A percentile compares a stretch with the other conserved stretches of the same genome.
These are phyloP conservation scores for Arremon brunneinucha DNA, from an alignment of 2,797 vertebrate genomes.

Conservation along the genomic window DNA sequence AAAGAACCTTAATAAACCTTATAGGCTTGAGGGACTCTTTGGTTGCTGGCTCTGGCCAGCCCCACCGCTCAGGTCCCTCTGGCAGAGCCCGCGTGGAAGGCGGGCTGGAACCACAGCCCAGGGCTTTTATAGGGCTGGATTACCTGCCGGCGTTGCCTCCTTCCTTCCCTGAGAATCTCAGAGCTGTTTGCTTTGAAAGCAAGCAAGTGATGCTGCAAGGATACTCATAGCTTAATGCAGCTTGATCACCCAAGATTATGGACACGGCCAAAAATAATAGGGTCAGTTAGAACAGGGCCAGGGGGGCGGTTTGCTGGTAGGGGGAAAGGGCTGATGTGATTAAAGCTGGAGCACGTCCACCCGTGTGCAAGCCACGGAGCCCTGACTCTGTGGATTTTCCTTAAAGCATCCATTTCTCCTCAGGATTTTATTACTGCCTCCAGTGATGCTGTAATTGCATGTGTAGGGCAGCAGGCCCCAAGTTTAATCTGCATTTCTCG, in stretches of 20 bases:
- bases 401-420: neutral
- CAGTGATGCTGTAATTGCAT: neutral
- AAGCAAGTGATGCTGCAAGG: conserved; percentile 21
- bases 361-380: neutral
- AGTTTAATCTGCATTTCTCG: conserved; percentile 11
- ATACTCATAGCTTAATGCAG: neutral
- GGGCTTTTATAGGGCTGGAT: conserved; percentile 46
- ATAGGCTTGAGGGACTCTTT: conserved; percentile 26
- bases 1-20: conserved; percentile 60
- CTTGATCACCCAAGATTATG: neutral
- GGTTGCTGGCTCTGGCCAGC: conserved; percentile 38
- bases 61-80: neutral
- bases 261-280: conserved; percentile 33
- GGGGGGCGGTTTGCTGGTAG: neutral
- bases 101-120: conserved; percentile 17
- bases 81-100: neutral
- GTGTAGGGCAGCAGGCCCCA: neutral
- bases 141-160: neutral
- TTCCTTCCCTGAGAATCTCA: neutral
- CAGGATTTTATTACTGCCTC: neutral
- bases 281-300: neutral
- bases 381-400: neutral
- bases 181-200: conserved; percentile 38
- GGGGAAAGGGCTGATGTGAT: neutral
- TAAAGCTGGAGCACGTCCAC: neutral